Conservation (phyloP, 2,797 vertebrate genomes). For the Graptemys geographica region DNA sequence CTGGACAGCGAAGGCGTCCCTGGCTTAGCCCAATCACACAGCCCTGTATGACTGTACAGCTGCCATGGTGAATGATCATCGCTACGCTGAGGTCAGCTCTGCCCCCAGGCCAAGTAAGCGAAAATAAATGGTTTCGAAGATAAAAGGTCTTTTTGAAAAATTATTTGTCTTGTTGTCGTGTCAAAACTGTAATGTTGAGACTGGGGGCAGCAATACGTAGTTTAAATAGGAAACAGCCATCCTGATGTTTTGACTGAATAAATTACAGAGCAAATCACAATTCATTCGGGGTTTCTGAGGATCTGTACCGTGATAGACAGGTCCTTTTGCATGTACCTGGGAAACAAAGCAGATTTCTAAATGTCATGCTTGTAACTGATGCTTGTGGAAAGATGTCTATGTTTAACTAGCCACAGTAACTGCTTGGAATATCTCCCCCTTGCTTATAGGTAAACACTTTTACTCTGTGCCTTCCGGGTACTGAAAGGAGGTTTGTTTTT, state of each 20-base stretch:
- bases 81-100: constrained; percentile 78
- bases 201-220: not conserved
- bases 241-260: constrained; percentile 37
- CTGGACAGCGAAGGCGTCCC: constrained; percentile 27
- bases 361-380: not conserved
- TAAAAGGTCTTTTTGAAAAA: constrained; percentile 79
- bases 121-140: constrained; percentile 84
- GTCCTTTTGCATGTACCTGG: not conserved
- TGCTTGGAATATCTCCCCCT: not conserved
- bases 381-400: not conserved
- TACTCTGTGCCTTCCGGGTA: not conserved
- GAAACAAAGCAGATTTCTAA: constrained; percentile 14
- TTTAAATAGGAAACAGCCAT: constrained; percentile 63
- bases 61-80: constrained; percentile 75
- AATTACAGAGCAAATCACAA: constrained; percentile 46
- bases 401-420: not conserved
- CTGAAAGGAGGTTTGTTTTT: not conserved
- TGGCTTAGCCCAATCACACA: constrained; percentile 11
- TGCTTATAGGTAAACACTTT: not conserved
- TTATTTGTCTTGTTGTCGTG: constrained; percentile 80
- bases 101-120: constrained; percentile 77
- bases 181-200: constrained; percentile 72
- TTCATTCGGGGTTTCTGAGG: not conserved
- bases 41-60: constrained; percentile 75
- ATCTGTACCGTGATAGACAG: not conserved